Conservation (phyloP, 2,888 invertebrate species). For the Baronia brevicornis region DNA sequence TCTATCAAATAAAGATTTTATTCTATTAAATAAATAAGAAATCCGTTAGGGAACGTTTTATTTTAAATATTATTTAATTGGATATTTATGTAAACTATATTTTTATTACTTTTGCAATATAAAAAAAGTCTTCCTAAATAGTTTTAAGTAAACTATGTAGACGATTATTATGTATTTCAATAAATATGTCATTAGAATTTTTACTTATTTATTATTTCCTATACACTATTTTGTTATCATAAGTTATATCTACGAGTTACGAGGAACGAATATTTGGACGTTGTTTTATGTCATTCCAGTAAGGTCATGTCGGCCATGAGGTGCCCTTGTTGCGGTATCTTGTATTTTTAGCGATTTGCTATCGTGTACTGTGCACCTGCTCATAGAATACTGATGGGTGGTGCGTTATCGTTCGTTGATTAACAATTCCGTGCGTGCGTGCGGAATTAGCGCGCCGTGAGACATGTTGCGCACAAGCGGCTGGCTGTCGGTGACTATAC, state of each 20-base stretch:
- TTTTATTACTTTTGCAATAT: too few relatives aligned
- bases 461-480: slow-evolving; percentile 40
- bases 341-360: slow-evolving; percentile 70
- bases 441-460: slow-evolving; percentile 67
- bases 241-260: slow-evolving; percentile 28
- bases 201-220: not conserved
- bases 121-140: slow-evolving; percentile 26
- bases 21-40: too few relatives aligned
- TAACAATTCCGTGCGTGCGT: slow-evolving; percentile 58
- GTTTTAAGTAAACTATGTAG: slow-evolving; percentile 17
- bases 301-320: slow-evolving; percentile 57
- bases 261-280: slow-evolving; percentile 42
- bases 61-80: too few relatives aligned
- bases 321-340: slow-evolving; percentile 52
- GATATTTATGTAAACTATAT: too few relatives aligned
- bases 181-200: slow-evolving; percentile 2
- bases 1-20: too few relatives aligned
- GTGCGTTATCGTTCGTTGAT: slow-evolving; percentile 33
- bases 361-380: slow-evolving; percentile 37
- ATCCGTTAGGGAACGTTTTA: too few relatives aligned
- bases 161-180: slow-evolving; percentile 9
- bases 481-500: too few relatives aligned
- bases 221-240: too few relatives aligned
- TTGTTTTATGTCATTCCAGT: slow-evolving; percentile 56
- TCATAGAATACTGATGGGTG: slow-evolving; percentile 58